Evolutionary conservation across 2,113 vertebrate genomes (phyloP).

Genomic region (Verasper variegatus): DNA sequence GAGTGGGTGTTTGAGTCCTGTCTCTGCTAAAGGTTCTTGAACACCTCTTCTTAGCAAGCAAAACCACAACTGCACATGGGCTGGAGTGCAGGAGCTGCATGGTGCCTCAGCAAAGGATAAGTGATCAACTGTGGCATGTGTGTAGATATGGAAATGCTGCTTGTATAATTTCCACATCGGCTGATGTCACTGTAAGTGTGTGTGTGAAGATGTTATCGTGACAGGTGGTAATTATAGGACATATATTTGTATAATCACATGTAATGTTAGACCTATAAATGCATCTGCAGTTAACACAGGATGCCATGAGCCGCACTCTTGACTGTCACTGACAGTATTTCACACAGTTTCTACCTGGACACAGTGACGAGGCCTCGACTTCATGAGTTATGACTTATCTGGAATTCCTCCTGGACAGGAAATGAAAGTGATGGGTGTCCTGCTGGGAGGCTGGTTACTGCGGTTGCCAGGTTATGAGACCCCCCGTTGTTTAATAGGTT

Average conservation of each 20-base stretch:
- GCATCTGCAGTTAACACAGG: not conserved
- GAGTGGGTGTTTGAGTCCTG: too few relatives aligned
- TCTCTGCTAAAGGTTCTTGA: too few relatives aligned
- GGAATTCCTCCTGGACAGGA: conserved; percentile 10
- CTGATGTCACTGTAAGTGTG: not conserved
- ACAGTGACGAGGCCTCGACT: not conserved
- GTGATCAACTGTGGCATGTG: not conserved
- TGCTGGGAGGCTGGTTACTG: conserved; percentile 1
- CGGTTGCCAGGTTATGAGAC: conserved; percentile 6
- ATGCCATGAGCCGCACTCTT: not conserved
- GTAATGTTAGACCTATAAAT: not conserved
- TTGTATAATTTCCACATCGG: conserved; percentile 3
- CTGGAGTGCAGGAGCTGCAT: not conserved
- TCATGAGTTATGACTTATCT: conserved; percentile 6
- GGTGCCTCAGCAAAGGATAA: not conserved
- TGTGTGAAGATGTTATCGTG: conserved; percentile 10
- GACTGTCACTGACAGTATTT: conserved; percentile 2
- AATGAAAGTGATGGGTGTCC: conserved; percentile 10
- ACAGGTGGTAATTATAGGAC: conserved; percentile 30
- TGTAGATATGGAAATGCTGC: not conserved
- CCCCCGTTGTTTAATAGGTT: conserved; percentile 26
- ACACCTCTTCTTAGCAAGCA: too few relatives aligned
- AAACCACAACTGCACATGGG: not conserved
- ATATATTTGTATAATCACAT: not conserved
- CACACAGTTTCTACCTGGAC: not conserved